Evolutionary conservation across 2,797 vertebrate genomes (phyloP), one percentile per base, ranked within the genome.

Genomic region (Galaxias olidus): DNA sequence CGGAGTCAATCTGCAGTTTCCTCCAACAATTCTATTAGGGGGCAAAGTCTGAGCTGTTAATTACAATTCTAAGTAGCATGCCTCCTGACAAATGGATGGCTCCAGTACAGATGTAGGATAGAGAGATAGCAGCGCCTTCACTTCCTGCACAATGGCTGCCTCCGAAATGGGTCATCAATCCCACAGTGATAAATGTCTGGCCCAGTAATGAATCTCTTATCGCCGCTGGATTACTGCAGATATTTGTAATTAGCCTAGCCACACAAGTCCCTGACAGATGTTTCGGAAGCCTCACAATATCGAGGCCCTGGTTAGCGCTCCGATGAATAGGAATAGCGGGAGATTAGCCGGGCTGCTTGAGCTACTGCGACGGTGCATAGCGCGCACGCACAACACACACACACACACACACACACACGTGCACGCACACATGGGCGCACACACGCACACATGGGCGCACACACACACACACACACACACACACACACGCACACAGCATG

Each of bases 121-220:
- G 88, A 83, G 86, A 83, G 85, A 91, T 90, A 91, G 84, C 83
- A 85, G 85, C 72, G 80, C 88, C 85, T 89, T 86, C 86, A 78
- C 86, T 88, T 88, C 88, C 84, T 46, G 73, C 85, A 89, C 88
- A 91, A 90, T 89, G 86, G 78, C 86, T 77, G 87, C 85, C 76
- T 90, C 80, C 79, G 87, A 90, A 92, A 92, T 90, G 91, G 89
- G 90, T 91, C 89, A 91, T 92, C 91, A 92, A 91, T 92, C 90
- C 87, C 76, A 83, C 71, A 89, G 87, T 91, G 91, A 92, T 91
- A 90, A 93, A 91, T 91, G 88, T 91, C 89, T 91, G 82, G 66
- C 81, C 82, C 86, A 92, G 90, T 92, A 92, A 91, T 92, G 90
- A 91, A 88, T 88, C 83, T 92, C 86, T 93, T 93, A 92, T 92